These are phyloP conservation scores for Crocodylus rhombifer DNA, from an alignment of 2,797 vertebrate genomes.

Conservation along the genomic window DNA sequence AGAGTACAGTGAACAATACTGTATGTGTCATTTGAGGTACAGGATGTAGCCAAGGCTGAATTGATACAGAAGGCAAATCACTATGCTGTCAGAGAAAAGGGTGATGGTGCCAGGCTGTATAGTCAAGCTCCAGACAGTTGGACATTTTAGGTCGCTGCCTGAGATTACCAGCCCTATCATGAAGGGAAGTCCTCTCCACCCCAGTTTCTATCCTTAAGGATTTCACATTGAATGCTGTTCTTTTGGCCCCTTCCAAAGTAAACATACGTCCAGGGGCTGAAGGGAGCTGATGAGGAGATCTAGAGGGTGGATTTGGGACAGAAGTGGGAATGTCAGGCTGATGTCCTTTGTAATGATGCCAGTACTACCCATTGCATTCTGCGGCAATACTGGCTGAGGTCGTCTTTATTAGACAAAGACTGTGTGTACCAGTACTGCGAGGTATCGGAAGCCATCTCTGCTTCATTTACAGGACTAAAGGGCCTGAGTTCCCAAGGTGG, in stretches of 20 bases:
- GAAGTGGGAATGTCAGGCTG: conserved; percentile 51
- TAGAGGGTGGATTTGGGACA: conserved; percentile 30
- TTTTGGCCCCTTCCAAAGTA: neutral
- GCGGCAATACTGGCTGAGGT: neutral
- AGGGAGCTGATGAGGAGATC: conserved; percentile 5
- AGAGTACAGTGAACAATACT: neutral
- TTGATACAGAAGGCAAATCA: no score
- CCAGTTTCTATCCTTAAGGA: neutral
- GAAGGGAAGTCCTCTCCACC: neutral
- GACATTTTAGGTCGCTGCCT: neutral
- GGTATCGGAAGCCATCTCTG: conserved; percentile 77
- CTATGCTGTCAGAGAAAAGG: no score
- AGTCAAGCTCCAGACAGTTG: neutral
- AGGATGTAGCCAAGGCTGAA: no score
- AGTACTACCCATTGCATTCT: neutral
- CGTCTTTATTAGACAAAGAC: conserved; percentile 35
- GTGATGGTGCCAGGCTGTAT: no score
- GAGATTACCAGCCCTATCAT: no score
- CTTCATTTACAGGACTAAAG: conserved; percentile 77
- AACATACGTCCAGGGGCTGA: neutral
- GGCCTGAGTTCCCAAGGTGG: conserved; percentile 72
- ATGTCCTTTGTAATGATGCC: conserved; percentile 25
- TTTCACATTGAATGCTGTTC: neutral
- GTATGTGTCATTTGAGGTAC: neutral
- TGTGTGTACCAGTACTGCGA: conserved; percentile 56